A percentile compares a stretch with the other conserved stretches of the same genome.
phyloP scores from a whole-genome alignment of 2,888 invertebrate genomes.

The Heliconius erato region DNA sequence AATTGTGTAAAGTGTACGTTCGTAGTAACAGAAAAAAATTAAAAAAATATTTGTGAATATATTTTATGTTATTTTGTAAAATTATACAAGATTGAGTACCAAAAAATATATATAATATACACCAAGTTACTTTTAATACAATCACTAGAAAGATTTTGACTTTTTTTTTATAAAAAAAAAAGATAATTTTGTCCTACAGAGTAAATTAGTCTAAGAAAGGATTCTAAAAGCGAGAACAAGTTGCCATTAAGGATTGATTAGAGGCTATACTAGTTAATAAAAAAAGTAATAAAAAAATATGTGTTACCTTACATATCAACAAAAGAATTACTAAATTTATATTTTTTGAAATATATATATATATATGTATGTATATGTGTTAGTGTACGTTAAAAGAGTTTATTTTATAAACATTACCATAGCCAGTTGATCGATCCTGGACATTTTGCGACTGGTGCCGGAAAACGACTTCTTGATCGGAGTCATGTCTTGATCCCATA shows the following conservation, averaged over 20 bases:
- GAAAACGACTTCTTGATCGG: constrained; percentile 93
- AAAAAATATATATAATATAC: too few species aligned
- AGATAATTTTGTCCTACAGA: too few species aligned
- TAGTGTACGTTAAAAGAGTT: neutral
- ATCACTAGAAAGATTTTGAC: too few species aligned
- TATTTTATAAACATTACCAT: constrained; percentile 86
- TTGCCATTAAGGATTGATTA: too few species aligned
- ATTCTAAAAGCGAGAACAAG: too few species aligned
- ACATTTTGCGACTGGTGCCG: constrained; percentile 91
- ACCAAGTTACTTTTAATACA: too few species aligned
- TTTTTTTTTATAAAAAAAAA: too few species aligned
- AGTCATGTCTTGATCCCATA: constrained; percentile 95
- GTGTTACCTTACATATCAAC: neutral
- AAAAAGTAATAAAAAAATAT: neutral
- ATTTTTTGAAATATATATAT: constrained; percentile 45
- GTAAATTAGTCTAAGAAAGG: too few species aligned
- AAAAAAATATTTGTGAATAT: neutral
- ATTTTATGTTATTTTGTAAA: too few species aligned
- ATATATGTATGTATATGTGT: neutral
- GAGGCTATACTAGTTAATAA: too few species aligned
- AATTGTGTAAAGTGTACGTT: neutral
- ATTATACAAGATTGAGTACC: too few species aligned
- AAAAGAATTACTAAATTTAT: neutral
- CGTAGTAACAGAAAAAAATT: neutral
- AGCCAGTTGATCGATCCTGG: constrained; percentile 92